These are phyloP conservation scores for Cantharis rufa DNA, from an alignment of 2,888 invertebrate genomes.

Conservation along the genomic window DNA sequence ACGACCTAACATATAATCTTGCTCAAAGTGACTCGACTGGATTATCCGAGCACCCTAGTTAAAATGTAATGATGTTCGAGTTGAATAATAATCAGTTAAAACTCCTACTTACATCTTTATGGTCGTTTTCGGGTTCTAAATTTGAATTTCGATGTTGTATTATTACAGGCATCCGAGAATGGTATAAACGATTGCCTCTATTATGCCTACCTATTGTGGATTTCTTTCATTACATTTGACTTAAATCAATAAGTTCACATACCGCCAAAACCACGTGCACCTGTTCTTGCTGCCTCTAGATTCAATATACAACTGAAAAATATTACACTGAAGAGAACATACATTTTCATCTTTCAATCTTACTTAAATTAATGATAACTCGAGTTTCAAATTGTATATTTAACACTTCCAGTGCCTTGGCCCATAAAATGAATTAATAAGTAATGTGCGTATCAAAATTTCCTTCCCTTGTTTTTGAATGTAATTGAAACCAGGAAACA, in stretches of 20 bases:
- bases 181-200: slow-evolving; percentile 56
- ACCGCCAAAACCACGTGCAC: slow-evolving; percentile 27
- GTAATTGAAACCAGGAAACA: slow-evolving; percentile 27
- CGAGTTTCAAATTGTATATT: background rate
- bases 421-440: slow-evolving; percentile 20
- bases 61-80: background rate
- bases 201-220: slow-evolving; percentile 40
- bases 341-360: slow-evolving; percentile 7
- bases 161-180: slow-evolving; percentile 60
- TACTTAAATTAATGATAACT: background rate
- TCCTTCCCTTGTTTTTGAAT: slow-evolving; percentile 27
- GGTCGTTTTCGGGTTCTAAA: slow-evolving; percentile 64
- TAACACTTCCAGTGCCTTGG: slow-evolving; percentile 12
- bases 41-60: slow-evolving; percentile 70
- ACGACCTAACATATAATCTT: slow-evolving; percentile 73
- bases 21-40: slow-evolving; percentile 72
- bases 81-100: background rate
- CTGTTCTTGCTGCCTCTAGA: slow-evolving; percentile 23
- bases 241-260: slow-evolving; percentile 1
- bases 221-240: background rate
- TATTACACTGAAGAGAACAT: slow-evolving; percentile 9
- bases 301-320: slow-evolving; percentile 12
- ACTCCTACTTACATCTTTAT: slow-evolving; percentile 64
- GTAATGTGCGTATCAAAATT: slow-evolving; percentile 28
- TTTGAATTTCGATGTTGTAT: slow-evolving; percentile 63